Evolutionary conservation across 2,113 vertebrate species (phyloP).

Genomic region (Heliornis fulica): DNA sequence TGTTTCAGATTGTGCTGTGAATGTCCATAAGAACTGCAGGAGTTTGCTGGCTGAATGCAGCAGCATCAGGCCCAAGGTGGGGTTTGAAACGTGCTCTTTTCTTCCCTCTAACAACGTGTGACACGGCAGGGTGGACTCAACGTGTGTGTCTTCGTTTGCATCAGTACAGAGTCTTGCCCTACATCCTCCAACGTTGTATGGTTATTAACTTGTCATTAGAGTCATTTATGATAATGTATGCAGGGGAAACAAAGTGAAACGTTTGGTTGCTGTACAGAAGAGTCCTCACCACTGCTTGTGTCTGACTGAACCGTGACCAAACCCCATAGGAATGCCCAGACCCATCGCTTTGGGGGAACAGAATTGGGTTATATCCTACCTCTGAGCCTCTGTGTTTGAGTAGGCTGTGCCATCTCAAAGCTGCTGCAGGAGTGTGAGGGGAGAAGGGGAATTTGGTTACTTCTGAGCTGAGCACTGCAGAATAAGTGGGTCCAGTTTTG

Average conservation of each 20-base stretch:
- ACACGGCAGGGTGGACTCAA: neutral
- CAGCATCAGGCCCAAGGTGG: constrained; percentile 84
- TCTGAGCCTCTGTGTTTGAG: neutral
- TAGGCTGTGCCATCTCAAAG: neutral
- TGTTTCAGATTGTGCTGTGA: constrained; percentile 86
- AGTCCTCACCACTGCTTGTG: neutral
- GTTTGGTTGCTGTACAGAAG: neutral
- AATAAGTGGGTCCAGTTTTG: neutral
- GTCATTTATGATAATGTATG: neutral
- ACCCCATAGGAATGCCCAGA: neutral
- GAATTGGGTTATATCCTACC: neutral
- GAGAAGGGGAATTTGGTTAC: neutral
- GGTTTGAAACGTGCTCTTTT: neutral
- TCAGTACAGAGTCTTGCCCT: neutral
- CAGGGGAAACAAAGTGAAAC: neutral
- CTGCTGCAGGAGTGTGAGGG: neutral
- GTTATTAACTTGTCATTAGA: neutral
- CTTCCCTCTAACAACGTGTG: neutral
- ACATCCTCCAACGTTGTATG: neutral
- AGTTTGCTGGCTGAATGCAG: constrained; percentile 86
- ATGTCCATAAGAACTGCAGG: constrained; percentile 90
- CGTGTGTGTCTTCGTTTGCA: neutral
- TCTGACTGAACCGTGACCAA: neutral
- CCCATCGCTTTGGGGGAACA: neutral
- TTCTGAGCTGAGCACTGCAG: neutral